Base-by-base conservation (phyloP, 1,140 invertebrate species). In the Trichonephila clavata region DNA sequence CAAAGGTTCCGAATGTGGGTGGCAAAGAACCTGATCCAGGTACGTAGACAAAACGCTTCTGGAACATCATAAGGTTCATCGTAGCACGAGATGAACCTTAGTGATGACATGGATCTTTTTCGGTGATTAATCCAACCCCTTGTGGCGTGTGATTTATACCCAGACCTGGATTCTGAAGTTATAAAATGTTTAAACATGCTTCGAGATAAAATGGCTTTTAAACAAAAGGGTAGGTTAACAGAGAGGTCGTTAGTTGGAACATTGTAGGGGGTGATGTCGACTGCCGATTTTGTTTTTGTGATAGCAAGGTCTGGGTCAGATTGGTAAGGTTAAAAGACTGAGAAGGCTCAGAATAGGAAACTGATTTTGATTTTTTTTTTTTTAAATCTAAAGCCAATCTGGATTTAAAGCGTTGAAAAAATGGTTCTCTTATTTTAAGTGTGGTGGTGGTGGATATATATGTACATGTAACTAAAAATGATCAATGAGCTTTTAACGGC, bases 1-100 rank as follows among this genome's bases (percentile, higher is more conserved):
- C 83, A 84, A 84, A 27, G 83, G 57, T 59, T 84, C 8, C 50
- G 16, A 59, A 84, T 84, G 83, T 84, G 83, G 83, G 83, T 84
- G 83, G 83, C 27, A 84, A 14, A 18, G 43, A 84, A 59, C 83
- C 16, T 14, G 83, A 60, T 59, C 13, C 43, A 84, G n/a, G 16
- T 27, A 59, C 43, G 27, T n/a, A 84, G 16, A 39, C 32, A 2
- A 39, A 50, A 50, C n/a, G 16, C 21, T 39, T 83, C 80, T 83
- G 20, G 20, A n/a, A 83, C 39, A n/a, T 27, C 81, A n/a, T 84
- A 50, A 50, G 32, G 39, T 39, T 39, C 57, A 43, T 24, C 83
- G 43, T 77, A 50, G n/a, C 57, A 84, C 24, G n/a, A n/a, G 83
- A 84, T 84, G 83, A 84, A 60, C 83, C 71, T 59, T 60, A 10